Evolutionary conservation across 92 coral and sea anemone species (phyloP).

Genomic region (Zoanthus sociatus): DNA sequence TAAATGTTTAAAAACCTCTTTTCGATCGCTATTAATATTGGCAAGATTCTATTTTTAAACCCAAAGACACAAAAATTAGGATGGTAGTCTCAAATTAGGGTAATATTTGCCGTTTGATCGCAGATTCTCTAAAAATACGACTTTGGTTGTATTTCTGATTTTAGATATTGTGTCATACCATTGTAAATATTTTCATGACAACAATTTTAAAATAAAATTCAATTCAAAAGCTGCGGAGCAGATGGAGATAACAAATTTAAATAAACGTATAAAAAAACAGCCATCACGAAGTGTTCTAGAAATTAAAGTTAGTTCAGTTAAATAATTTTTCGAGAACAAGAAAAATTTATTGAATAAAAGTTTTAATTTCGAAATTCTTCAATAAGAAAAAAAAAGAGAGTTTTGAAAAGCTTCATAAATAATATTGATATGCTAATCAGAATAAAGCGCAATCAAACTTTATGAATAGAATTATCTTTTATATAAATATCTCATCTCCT

Average conservation of each 20-base stretch:
- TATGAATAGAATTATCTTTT: neutral
- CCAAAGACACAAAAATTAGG: no score
- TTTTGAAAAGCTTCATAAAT: neutral
- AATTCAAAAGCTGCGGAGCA: neutral
- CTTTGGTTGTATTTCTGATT: no score
- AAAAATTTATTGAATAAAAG: neutral
- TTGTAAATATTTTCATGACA: neutral
- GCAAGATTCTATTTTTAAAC: no score
- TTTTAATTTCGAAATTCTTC: neutral
- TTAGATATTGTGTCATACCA: no score
- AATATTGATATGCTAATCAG: conserved; percentile 45
- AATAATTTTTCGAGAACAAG: neutral
- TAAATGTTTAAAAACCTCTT: no score
- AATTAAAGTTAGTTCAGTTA: neutral
- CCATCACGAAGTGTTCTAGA: neutral
- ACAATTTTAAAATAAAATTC: neutral
- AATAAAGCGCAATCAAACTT: conserved; percentile 26
- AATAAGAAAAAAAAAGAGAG: neutral
- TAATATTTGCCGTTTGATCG: neutral
- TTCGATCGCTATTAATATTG: no score
- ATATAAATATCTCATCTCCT: neutral
- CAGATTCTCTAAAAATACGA: no score
- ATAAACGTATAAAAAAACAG: neutral
- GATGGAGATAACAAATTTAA: neutral
- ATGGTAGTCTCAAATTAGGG: no score